phyloP scores from a whole-genome alignment of 1,140 invertebrate genomes.

The Philopotamus ludificatus region DNA sequence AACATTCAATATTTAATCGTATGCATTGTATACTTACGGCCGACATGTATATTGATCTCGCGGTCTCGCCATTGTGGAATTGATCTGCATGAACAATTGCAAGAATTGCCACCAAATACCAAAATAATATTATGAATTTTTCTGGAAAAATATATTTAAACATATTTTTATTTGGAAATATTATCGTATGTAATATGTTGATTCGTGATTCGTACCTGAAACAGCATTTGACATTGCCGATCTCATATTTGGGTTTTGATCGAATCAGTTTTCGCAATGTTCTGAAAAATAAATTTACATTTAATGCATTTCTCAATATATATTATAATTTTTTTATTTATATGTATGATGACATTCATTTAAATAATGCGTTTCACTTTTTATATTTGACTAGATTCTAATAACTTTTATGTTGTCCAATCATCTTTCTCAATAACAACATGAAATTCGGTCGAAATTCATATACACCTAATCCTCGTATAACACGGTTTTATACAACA shows the following conservation, averaged over 20 bases:
- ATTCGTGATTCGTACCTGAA: constrained; percentile 14
- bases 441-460: no score
- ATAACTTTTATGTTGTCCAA: no score
- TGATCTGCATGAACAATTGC: constrained; percentile 10
- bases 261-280: background rate
- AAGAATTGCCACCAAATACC: constrained; percentile 21
- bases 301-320: no score
- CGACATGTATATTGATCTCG: background rate
- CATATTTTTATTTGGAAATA: background rate
- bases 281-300: background rate
- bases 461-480: no score
- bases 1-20: background rate
- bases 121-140: constrained; percentile 12
- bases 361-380: no score
- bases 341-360: background rate
- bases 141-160: constrained; percentile 19
- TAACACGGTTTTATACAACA: no score
- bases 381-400: no score
- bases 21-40: background rate
- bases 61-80: constrained; percentile 12
- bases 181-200: background rate
- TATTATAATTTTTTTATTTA: background rate
- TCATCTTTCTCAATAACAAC: no score
- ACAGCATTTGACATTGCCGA: constrained; percentile 19
- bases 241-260: constrained; percentile 27